Evolutionary conservation across 1,140 invertebrate genomes (phyloP).

Genomic region (Drosophila lacertosa): DNA sequence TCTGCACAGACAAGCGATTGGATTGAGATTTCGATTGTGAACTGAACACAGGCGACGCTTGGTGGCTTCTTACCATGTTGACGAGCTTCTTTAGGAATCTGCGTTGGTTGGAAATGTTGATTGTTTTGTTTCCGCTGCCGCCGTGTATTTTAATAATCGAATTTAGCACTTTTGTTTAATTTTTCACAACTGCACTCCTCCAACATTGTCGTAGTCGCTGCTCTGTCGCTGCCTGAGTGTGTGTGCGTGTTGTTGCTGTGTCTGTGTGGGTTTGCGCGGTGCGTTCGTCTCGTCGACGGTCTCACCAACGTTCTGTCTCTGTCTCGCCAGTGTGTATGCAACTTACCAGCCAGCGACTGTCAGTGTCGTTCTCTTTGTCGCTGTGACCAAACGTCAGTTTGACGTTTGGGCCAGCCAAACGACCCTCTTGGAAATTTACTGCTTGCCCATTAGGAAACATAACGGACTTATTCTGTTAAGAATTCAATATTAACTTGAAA

Average conservation of each 20-base stretch:
- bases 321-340: constrained; percentile 37
- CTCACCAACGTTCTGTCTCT: constrained; percentile 64
- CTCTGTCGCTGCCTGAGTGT: constrained; percentile 27
- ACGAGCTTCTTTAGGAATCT: constrained; percentile 70
- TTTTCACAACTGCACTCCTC: constrained; percentile 61
- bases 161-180: constrained; percentile 62
- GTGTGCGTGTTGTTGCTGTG: constrained; percentile 27
- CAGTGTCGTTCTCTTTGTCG: constrained; percentile 65
- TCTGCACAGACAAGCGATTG: constrained; percentile 31
- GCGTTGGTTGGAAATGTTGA: constrained; percentile 70
- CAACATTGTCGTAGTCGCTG: constrained; percentile 66
- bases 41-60: not conserved
- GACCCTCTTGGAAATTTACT: constrained; percentile 55
- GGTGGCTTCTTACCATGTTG: constrained; percentile 59
- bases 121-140: constrained; percentile 32
- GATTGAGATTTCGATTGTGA: constrained; percentile 30
- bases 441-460: constrained; percentile 9
- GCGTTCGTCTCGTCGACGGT: constrained; percentile 61
- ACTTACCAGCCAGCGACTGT: constrained; percentile 38
- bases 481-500: not conserved
- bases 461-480: constrained; percentile 21
- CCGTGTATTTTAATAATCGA: constrained; percentile 36
- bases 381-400: constrained; percentile 64
- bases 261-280: constrained; percentile 37
- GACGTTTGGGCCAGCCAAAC: constrained; percentile 52